These are phyloP conservation scores for Didymodactylos carnosus DNA, from an alignment of 2,888 invertebrate genomes.

Conservation along the genomic window DNA sequence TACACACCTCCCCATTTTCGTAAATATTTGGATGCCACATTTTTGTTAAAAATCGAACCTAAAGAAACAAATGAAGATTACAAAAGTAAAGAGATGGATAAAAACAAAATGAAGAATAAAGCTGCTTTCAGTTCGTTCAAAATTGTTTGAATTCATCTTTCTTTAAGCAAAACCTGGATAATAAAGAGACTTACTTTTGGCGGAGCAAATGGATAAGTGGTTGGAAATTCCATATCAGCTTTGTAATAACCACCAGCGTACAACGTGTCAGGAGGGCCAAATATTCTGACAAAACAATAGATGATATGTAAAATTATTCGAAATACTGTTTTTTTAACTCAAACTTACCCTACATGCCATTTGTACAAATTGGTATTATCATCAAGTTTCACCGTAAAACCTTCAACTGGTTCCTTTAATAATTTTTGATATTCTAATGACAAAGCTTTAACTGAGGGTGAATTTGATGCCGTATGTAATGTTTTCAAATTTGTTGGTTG, in stretches of 20 bases:
- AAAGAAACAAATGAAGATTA: not conserved
- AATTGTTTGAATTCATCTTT: no score
- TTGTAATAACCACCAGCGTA: constrained; percentile 99
- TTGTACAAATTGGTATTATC: constrained; percentile 77
- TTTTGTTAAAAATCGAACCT: constrained; percentile 70
- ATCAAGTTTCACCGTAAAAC: constrained; percentile 80
- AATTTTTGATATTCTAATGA: constrained; percentile 71
- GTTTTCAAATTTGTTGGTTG: no score
- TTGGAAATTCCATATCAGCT: constrained; percentile 96
- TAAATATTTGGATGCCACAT: constrained; percentile 99
- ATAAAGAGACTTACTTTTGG: constrained; percentile 50
- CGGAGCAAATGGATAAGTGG: constrained; percentile 95
- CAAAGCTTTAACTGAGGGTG: constrained; percentile 39
- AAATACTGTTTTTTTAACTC: no score
- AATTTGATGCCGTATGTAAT: not conserved
- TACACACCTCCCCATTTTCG: constrained; percentile 98
- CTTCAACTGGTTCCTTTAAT: constrained; percentile 89
- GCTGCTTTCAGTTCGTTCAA: no score
- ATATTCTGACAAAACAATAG: not conserved
- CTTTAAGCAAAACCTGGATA: no score
- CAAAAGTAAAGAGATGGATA: not conserved
- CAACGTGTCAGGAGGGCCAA: constrained; percentile 85
- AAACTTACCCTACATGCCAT: constrained; percentile 56
- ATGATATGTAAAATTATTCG: constrained; percentile 48
- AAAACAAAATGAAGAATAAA: no score